These are phyloP conservation scores for Ryuthela nishihirai DNA, from an alignment of 2,888 invertebrate genomes.

Conservation along the genomic window DNA sequence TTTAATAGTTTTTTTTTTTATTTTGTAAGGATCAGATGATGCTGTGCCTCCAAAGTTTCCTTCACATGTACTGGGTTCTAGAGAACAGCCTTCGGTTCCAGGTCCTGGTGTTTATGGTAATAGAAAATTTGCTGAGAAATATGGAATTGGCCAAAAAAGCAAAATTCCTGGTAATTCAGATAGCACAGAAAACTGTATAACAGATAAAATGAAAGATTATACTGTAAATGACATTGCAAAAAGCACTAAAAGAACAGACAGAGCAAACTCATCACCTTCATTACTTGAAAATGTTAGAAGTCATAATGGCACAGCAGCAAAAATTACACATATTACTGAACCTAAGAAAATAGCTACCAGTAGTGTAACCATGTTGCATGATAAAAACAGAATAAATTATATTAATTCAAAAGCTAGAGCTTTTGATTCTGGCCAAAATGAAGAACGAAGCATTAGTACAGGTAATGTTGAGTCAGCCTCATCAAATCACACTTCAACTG, in stretches of 20 bases:
- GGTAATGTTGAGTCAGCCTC: no score
- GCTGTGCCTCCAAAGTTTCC: neutral
- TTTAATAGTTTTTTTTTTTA: no score
- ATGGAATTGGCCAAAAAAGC: neutral
- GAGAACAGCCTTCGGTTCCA: neutral
- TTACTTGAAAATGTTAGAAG: no score
- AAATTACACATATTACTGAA: no score
- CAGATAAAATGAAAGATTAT: neutral
- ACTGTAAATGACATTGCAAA: neutral
- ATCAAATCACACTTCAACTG: neutral
- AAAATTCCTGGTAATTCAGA: neutral
- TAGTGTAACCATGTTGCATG: no score
- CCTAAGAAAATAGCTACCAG: no score
- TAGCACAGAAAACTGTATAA: neutral
- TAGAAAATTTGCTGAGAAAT: neutral
- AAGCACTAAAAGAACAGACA: neutral
- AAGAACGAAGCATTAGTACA: no score
- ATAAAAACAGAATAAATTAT: no score
- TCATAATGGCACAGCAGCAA: no score
- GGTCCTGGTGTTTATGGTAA: neutral
- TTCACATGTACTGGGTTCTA: neutral
- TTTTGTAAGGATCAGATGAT: neutral
- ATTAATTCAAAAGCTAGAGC: no score
- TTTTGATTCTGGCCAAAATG: no score
- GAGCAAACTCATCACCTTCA: no score